Evolutionary conservation across 2,797 vertebrate genomes (phyloP), one percentile per base, ranked within the genome.

Genomic region (Acanthurus lineatus): DNA sequence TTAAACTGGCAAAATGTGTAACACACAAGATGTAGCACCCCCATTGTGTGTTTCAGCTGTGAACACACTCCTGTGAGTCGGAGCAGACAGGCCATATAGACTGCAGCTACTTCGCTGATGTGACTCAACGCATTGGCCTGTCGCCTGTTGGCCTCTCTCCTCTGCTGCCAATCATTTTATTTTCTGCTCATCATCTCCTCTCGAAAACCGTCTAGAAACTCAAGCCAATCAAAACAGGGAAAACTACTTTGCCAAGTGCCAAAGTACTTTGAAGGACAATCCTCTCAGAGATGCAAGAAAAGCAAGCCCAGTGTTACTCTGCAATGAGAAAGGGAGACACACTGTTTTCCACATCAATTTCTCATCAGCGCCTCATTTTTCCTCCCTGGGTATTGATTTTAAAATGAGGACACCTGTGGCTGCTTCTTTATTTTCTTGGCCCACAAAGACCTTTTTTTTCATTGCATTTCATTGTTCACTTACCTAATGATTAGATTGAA

Each of bases 351-450:
- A 75, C 76, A 81, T 87, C 71, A 59, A 63, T 86, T 85, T 80
- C 63, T 83, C 74, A 65, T 83, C 66, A 9, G 9, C 8, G 49
- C n/a, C 48, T 83, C 66, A 59, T 86, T 83, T 89, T 88, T 51
- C 42, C 77, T 63, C 74, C 73, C 51, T 58, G 25, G 53, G 32
- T 84, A 88, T 89, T 85, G 84, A 89, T 90, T 89, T 88, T 49
- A 38, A 89, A 87, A 91, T 74, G 72, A 73, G 48, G 56, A 54
- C 86, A 85, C 82, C 89, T 90, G 88, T 73, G 79, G 65, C 79
- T 71, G 62, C 53, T 74, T 57, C 58, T 76, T 68, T 66, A 76
- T 63, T 76, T 59, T 67, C 47, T 61, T 68, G 32, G 19, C n/a
- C 40, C 16, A 38, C 44, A 59, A 25, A 82, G 64, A 49, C 49